These are phyloP conservation scores for Elephantulus edwardii DNA, from an alignment of 2,113 vertebrate species.

Conservation along the genomic window DNA sequence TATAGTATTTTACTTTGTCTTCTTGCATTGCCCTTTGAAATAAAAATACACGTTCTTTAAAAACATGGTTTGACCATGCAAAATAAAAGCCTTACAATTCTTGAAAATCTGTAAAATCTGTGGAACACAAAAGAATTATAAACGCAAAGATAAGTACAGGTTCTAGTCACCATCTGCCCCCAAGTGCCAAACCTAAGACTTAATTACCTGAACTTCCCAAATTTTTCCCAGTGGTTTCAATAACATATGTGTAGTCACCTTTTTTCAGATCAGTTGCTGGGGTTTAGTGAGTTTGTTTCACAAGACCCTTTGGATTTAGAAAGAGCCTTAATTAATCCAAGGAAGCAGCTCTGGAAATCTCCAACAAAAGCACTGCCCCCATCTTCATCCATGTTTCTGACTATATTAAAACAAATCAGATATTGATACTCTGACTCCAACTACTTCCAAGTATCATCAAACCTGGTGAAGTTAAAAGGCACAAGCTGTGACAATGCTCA, in stretches of 20 bases:
- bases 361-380: background rate
- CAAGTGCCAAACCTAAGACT: background rate
- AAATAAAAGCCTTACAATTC: background rate
- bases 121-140: background rate
- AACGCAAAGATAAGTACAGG: too few relatives aligned
- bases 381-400: background rate
- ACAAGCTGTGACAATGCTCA: background rate
- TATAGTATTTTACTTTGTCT: too few relatives aligned
- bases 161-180: background rate
- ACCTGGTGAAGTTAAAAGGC: background rate
- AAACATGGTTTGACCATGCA: background rate
- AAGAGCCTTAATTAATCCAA: constrained; percentile 22
- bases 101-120: constrained; percentile 42
- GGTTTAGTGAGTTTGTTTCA: background rate
- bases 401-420: background rate
- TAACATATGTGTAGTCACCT: background rate
- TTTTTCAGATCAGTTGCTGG: background rate
- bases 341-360: constrained; percentile 21
- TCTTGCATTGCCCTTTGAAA: too few relatives aligned
- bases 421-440: background rate
- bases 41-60: too few relatives aligned
- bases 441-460: background rate
- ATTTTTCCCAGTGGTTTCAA: background rate
- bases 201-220: background rate
- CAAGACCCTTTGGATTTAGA: background rate